Evolutionary conservation across 2,888 invertebrate genomes (phyloP).

Genomic region (Hydraecia micacea): DNA sequence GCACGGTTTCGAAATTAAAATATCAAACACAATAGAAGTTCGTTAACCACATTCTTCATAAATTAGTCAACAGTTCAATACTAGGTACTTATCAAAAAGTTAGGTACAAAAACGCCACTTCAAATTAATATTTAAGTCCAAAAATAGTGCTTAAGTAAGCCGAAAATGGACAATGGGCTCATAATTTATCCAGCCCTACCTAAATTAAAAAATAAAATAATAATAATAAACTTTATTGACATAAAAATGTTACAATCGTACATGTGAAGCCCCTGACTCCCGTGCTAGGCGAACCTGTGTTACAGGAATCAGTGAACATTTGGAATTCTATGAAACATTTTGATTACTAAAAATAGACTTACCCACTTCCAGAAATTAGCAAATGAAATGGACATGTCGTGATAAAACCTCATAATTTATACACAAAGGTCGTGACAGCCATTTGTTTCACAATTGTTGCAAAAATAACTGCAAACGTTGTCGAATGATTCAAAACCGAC

Average conservation of each 20-base stretch:
- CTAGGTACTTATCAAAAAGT: not conserved
- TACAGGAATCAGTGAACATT: no score
- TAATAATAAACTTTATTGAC: no score
- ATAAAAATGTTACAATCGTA: no score
- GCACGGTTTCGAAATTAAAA: slow-evolving; percentile 28
- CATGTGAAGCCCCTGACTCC: no score
- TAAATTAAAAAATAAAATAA: no score
- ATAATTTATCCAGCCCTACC: slow-evolving; percentile 40
- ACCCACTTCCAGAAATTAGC: slow-evolving; percentile 59
- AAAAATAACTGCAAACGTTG: slow-evolving; percentile 35
- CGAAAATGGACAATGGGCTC: slow-evolving; percentile 29
- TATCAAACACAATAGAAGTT: not conserved
- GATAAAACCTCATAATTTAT: slow-evolving; percentile 61
- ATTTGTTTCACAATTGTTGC: slow-evolving; percentile 39
- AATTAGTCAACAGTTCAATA: not conserved
- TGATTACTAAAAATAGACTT: slow-evolving; percentile 40
- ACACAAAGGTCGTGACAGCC: slow-evolving; percentile 53
- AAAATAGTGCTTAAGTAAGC: slow-evolving; percentile 14
- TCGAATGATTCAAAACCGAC: slow-evolving; percentile 14
- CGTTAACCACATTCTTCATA: slow-evolving; percentile 5
- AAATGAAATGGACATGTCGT: slow-evolving; percentile 65
- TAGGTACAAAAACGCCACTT: not conserved
- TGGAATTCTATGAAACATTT: slow-evolving; percentile 25
- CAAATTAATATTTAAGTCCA: slow-evolving; percentile 6
- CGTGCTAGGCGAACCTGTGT: no score